Percentiles rank a stretch among this genome's conserved stretches.
Conservation (phyloP, 2,888 invertebrate genomes). For the Rhorus exstirpatorius region DNA sequence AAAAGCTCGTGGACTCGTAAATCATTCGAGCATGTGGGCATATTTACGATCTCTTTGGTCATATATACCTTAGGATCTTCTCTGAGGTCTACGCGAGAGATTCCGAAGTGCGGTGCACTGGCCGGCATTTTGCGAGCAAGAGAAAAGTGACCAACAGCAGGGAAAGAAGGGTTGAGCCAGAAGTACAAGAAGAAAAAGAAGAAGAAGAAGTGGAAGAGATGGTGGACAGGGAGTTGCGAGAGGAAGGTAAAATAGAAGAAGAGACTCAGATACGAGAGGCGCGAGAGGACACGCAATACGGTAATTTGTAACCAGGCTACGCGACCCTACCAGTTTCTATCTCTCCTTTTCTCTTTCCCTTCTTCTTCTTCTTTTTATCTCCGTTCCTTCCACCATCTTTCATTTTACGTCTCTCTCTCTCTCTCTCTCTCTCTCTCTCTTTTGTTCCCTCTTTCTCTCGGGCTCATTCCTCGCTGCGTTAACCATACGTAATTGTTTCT, state of each 20-base stretch:
- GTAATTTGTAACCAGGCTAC: conserved; percentile 79
- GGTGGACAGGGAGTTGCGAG: conserved; percentile 9
- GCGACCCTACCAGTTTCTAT: conserved; percentile 69
- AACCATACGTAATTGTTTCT: conserved; percentile 75
- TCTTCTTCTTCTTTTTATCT: conserved; percentile 43
- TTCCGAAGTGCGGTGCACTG: conserved; percentile 29
- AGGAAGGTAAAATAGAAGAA: conserved; percentile 30
- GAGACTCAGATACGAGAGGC: conserved; percentile 24
- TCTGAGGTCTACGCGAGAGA: conserved; percentile 36
- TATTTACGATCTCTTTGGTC: conserved; percentile 67
- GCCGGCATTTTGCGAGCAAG: conserved; percentile 14
- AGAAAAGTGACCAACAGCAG: conserved; percentile 37
- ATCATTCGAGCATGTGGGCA: conserved; percentile 70
- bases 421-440: conserved; percentile 25
- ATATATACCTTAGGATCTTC: conserved; percentile 23
- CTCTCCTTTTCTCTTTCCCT: conserved; percentile 50
- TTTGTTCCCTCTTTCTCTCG: conserved; percentile 24
- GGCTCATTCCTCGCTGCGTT: conserved; percentile 61
- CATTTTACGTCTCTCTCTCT: conserved; percentile 29
- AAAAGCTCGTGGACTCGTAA: conserved; percentile 68
- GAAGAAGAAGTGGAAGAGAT: conserved; percentile 47
- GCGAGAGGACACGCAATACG: conserved; percentile 76
- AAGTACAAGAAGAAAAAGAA: conserved; percentile 27
- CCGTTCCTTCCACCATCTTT: conserved; percentile 36
- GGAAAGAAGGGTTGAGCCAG: conserved; percentile 10